Evolutionary conservation across 2,888 invertebrate genomes (phyloP).

Genomic region (Strigamia maritima): DNA sequence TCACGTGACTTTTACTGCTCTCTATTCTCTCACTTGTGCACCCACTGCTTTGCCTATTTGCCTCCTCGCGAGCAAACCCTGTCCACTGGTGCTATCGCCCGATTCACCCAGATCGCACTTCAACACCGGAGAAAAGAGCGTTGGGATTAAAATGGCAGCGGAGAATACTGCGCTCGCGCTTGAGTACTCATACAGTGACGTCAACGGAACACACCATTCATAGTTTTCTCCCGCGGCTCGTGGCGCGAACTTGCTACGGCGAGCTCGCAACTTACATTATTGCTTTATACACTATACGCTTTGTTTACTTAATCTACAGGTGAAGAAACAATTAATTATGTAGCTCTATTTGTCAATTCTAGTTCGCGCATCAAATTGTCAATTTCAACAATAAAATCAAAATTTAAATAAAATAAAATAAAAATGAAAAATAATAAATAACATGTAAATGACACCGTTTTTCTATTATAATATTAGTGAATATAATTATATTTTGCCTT

Average conservation of each 20-base stretch:
- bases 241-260: slow-evolving; percentile 27
- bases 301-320: not conserved
- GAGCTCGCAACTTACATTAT: not conserved
- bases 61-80: not conserved
- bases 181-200: slow-evolving; percentile 30
- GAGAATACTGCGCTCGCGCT: slow-evolving; percentile 32
- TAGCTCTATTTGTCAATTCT: too few relatives aligned
- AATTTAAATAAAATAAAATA: not conserved
- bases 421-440: not conserved
- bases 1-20: slow-evolving; percentile 36
- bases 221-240: slow-evolving; percentile 25
- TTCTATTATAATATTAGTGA: not conserved
- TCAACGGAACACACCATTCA: slow-evolving; percentile 37
- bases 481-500: slow-evolving; percentile 33
- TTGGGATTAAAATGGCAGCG: slow-evolving; percentile 21
- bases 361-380: too few relatives aligned
- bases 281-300: not conserved
- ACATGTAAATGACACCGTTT: slow-evolving; percentile 2
- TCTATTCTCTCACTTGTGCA: not conserved
- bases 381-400: too few relatives aligned
- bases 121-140: slow-evolving; percentile 13
- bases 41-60: not conserved
- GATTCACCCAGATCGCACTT: slow-evolving; percentile 10
- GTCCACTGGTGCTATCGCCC: not conserved
- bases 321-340: not conserved